Conservation (phyloP, 1,140 invertebrate species). For the Anastrepha obliqua region DNA sequence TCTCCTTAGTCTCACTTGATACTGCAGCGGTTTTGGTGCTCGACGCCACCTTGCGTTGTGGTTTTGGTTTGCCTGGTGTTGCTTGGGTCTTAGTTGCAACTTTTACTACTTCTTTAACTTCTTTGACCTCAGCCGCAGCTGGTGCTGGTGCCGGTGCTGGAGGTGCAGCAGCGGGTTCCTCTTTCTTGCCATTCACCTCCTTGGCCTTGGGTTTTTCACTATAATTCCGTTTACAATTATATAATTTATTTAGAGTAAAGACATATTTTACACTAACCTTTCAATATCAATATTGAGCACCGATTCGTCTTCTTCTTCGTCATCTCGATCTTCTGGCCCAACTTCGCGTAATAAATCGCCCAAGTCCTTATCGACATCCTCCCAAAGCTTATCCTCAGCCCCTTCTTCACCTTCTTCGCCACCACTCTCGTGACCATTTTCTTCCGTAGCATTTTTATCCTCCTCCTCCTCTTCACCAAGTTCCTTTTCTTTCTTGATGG, state of each 20-base stretch:
- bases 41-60: conserved; percentile 59
- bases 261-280: conserved; percentile 59
- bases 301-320: conserved; percentile 83
- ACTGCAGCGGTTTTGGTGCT: background rate
- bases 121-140: conserved; percentile 57
- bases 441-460: conserved; percentile 75
- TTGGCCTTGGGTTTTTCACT: conserved; percentile 69
- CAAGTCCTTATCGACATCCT: conserved; percentile 85
- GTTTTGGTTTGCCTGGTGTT: conserved; percentile 58
- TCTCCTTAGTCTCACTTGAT: conserved; percentile 12
- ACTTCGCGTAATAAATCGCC: conserved; percentile 81
- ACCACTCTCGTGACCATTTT: conserved; percentile 62
- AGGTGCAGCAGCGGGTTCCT: conserved; percentile 49
- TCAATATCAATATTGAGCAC: conserved; percentile 75
- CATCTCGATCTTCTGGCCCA: conserved; percentile 78
- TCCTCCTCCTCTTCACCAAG: conserved; percentile 73
- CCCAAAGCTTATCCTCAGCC: conserved; percentile 82
- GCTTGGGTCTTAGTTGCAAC: conserved; percentile 2
- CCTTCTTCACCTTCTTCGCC: conserved; percentile 74
- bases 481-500: conserved; percentile 74
- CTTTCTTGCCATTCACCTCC: conserved; percentile 60
- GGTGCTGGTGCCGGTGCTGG: conserved; percentile 41
- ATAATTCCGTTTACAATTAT: conserved; percentile 12
- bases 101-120: conserved; percentile 10
- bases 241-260: background rate